Evolutionary conservation across 2,113 vertebrate genomes (phyloP), one percentile per base, ranked within the genome.

Genomic region (Phoxinus phoxinus): DNA sequence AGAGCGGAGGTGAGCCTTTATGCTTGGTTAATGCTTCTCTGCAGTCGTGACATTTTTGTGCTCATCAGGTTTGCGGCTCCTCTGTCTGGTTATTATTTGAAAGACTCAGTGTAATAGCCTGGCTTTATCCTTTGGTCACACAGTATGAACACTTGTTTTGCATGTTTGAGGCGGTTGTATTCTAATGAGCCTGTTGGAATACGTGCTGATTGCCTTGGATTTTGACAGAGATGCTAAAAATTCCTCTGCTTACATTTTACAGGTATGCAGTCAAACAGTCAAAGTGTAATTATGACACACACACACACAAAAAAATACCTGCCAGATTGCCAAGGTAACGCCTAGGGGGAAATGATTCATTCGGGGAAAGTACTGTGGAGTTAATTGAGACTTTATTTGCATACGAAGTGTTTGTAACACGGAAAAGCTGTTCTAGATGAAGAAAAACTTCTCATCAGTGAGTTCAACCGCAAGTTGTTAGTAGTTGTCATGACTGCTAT

Each of bases 361-460:
- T 17, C 19, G 63, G 67, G 48, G n/a, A 58, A 83, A 69, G 30
- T 41, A 83, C 65, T 35, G 48, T 19, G 6, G 81, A 56, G 81
- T 58, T 83, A 83, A 83, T 83, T 83, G 81, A 83, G 65, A 32
- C 35, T 72, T 83, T 58, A 83, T 83, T 83, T 72, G 46, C 23
- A 58, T 53, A 83, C 30, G 13, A 69, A 72, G 65, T 27, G 48
- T 72, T 83, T 37, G 65, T 35, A 37, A 37, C 51, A 8, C 15
- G 65, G 30, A 71, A 71, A 81, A 71, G 21, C 81, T 83, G 19
- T 83, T 72, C 81, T 32, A 32, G 12, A 23, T 25, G 4, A 83
- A 71, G 46, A 15, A 12, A n/a, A 25, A 53, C 13, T 67, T 25
- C n/a, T 32, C 44, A 32, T 35, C 19, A 13, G 80, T 6, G 19